Base-by-base conservation (phyloP, 2,113 vertebrate genomes). In the Condylura cristata region DNA sequence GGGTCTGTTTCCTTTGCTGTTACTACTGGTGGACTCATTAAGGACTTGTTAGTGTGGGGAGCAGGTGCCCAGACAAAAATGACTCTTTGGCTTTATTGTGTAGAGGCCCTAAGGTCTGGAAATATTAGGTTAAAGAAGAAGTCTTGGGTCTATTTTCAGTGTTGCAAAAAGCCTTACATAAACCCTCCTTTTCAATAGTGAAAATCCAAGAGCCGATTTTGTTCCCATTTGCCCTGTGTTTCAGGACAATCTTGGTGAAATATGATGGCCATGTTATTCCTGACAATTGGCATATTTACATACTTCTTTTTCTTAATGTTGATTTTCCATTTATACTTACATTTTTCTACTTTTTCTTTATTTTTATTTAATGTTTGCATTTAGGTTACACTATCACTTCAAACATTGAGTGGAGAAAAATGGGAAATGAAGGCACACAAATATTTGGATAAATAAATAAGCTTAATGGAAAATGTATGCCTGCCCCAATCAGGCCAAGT, bases 31-130 rank as follows among this genome's bases (percentile, higher is more conserved):
- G 24, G 48, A 81, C 86, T 95, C 85, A 74, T 93, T 95, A 96
- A 90, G 63, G 74, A 86, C 74, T 92, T 94, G 46, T 56, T 88
- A 93, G 58, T 26, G n/a, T 76, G 48, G 76, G 30, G 79, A 96
- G 72, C 94, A 97, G 94, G 96, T 97, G 95, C 70, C 89, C 95
- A 96, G 89, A 81, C 65, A 94, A 96, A 93, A 96, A 96, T 87
- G 79, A 90, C 89, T 91, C 70, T 96, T 97, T 96, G 93, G 30
- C 75, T 94, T 94, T 81, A 81, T 91, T 95, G 81, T 90, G 51
- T 74, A 93, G 53, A 91, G 86, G 46, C 51, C 58, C 75, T 46
- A 17, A 93, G 61, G 60, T 95, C 89, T 96, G 91, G 95, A 96
- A 93, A 76, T 86, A 84, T 71, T 82, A 87, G 32, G 37, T 79